A percentile compares a stretch with the other conserved stretches of the same genome.
Conservation (phyloP, 92 coral and sea anemone genomes). For the Phenganax stokvisi region DNA sequence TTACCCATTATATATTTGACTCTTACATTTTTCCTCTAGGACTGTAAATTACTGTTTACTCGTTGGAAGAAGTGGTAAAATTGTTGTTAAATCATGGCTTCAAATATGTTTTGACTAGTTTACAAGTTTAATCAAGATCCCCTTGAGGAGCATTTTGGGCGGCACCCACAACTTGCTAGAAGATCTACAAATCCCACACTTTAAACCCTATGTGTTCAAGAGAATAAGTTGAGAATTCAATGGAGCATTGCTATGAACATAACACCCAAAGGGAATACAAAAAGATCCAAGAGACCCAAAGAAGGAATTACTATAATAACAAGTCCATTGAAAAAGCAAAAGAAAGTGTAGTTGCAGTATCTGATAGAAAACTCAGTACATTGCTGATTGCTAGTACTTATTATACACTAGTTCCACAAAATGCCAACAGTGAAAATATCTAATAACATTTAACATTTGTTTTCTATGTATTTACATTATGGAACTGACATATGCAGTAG, state of each 20-base stretch:
- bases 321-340: constrained; percentile 12
- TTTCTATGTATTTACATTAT: constrained; percentile 13
- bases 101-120: constrained; percentile 9
- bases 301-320: constrained; percentile 9
- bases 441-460: background rate
- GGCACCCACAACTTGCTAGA: constrained; percentile 9
- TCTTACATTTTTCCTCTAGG: background rate
- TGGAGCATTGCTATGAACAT: background rate
- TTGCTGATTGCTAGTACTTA: background rate
- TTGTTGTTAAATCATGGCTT: constrained; percentile 20
- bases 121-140: constrained; percentile 11
- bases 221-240: constrained; percentile 18
- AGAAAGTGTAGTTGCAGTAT: constrained; percentile 3
- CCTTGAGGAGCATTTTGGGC: constrained; percentile 20
- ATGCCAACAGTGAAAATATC: background rate
- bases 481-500: background rate
- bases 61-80: constrained; percentile 30
- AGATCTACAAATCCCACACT: constrained; percentile 16
- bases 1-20: background rate
- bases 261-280: constrained; percentile 17
- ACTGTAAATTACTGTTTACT: background rate
- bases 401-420: background rate
- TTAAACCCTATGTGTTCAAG: constrained; percentile 1
- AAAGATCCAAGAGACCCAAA: constrained; percentile 14
- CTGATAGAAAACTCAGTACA: background rate